Evolutionary conservation across 2,888 invertebrate species (phyloP), one percentile per base, ranked within the genome.

Genomic region (Meteorus colon): DNA sequence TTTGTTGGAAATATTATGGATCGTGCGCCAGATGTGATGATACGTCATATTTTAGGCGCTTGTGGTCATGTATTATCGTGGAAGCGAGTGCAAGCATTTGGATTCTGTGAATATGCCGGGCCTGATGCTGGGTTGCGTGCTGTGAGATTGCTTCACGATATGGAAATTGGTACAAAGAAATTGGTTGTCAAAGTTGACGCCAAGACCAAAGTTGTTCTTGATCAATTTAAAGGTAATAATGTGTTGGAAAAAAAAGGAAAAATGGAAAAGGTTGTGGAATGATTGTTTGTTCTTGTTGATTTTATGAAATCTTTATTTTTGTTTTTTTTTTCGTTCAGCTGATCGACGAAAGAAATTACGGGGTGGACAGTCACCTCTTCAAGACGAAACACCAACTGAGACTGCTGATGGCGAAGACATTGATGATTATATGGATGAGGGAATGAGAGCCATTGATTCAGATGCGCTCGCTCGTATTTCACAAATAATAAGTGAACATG

Each of bases 1-100:
- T 99, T 99, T 91, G 96, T 99, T 68, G 98, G 98, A 66, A 98
- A 98, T 90, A 98, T 99, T 76, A 96, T 97, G 86, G 97, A 98
- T 83, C 94, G 96, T 83, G 98, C 97, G 59, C 97, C 98, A 0
- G 99, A 99, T 90, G 93, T 95, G 12, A 96, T 99, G 95, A 95
- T 99, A 55, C 94, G 98, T 82, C 95, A 96, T 83, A 94, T 99
- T 87, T 91, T 99, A 72, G 94, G 95, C 86, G 95, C 97, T 73
- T 99, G 98, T 91, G 99, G 99, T 4, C 95, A 95, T 78, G 97
- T 99, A 69, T 92, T 97, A 16, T 96, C 95, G 84, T 99, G 99
- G 99, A 99, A 99, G 90, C 93, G 99, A 77, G 98, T 99, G 24
- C 97, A 97, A 89, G 97, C 97, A 1, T 99, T 99, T 90, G 99